Percentiles rank a stretch among this genome's conserved stretches.
Evolutionary conservation across 2,888 invertebrate genomes (phyloP).

Genomic region (Osedax fenrisi): DNA sequence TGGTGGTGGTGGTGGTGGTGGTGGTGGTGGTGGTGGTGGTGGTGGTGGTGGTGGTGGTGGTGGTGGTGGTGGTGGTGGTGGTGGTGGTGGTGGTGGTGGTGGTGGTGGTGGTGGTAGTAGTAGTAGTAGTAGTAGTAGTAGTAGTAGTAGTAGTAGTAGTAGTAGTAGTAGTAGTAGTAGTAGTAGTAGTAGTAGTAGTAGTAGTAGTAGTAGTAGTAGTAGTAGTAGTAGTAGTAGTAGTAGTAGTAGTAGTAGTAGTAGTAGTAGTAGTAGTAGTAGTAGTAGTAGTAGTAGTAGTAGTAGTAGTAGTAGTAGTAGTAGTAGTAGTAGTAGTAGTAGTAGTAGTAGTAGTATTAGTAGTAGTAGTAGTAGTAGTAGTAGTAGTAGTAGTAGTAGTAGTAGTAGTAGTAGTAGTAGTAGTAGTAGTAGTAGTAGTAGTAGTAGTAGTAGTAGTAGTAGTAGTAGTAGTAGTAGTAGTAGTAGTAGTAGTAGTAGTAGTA

Average conservation of each 20-base stretch:
- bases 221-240: conserved; percentile 33
- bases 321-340: conserved; percentile 31
- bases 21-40: too few species aligned
- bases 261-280: conserved; percentile 33
- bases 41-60: too few species aligned
- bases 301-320: conserved; percentile 32
- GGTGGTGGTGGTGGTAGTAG: too few species aligned
- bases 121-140: conserved; percentile 27
- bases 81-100: too few species aligned
- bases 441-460: conserved; percentile 10
- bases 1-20: too few species aligned
- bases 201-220: conserved; percentile 29
- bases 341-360: too few species aligned
- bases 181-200: conserved; percentile 28
- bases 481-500: conserved; percentile 32
- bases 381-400: background rate
- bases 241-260: conserved; percentile 34
- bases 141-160: conserved; percentile 30
- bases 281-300: conserved; percentile 32
- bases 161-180: conserved; percentile 28
- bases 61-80: too few species aligned
- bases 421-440: background rate
- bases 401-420: background rate
- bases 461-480: conserved; percentile 29
- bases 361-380: background rate